Evolutionary conservation across 2,888 invertebrate genomes (phyloP), one percentile per base, ranked within the genome.

Genomic region (Diarsia dahlii): DNA sequence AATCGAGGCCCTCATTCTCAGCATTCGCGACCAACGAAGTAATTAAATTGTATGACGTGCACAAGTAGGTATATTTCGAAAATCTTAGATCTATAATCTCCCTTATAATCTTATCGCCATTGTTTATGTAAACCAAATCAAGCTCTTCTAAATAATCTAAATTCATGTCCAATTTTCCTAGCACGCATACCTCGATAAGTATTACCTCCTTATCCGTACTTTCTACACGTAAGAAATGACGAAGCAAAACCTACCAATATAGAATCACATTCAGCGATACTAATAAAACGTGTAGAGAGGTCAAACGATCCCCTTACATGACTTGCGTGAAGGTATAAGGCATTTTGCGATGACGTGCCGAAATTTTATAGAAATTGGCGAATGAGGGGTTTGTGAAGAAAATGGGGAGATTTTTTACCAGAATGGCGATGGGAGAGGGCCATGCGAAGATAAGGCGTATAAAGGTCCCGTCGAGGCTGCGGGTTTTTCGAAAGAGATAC

Each of bases 281-380:
- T 50, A 75, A 74, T 74, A 71, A 77, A 71, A 75, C 56, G 56
- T 65, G 84, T 64, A 74, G 76, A 71, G 71, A 87, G 87, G 86
- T 85, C 75, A 78, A 72, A 60, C 71, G 79, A 75, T 73, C 74
- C 76, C 80, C 68, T 54, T 45, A 48, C 81, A 76, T 86, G 86
- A 87, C 84, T 87, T 56, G 86, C 84, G 15, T 3, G 45, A 54
- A 72, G 54, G 13, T 56, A 54, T 70, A 69, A 76, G 46, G 63
- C 64, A 65, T 78, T 73, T 77, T 39, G 45, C 62, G 74, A 80
- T 86, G 87, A 86, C 81, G 64, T 13, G 48, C 56, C 81, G 69
- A 60, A 64, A 69, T n/a, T 34, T 65, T 69, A 23, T 46, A n/a
- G 34, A 65, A 80, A 69, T 63, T 60, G 5, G 28, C 56, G 39